Evolutionary conservation across 2,888 invertebrate genomes (phyloP), one percentile per base, ranked within the genome.

Genomic region (Heteromyza rotundicornis): DNA sequence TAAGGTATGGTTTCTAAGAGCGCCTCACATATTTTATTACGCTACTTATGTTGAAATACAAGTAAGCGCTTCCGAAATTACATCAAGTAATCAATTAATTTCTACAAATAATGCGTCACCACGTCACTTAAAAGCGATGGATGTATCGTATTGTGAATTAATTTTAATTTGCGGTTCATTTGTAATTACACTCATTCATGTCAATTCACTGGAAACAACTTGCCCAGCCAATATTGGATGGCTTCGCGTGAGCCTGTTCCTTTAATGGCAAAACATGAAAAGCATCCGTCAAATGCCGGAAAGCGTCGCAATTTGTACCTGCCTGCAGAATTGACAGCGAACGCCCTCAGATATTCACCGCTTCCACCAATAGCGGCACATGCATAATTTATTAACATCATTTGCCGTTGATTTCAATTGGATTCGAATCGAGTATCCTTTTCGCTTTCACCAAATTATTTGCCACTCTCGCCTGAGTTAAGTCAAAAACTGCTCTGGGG

Each of bases 341-440:
- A 40, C n/a, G 12, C 40, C 40, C 40, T n/a, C n/a, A n/a, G n/a
- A 40, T 40, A n/a, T 2, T n/a, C 40, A n/a, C 40, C 40, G 12
- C 14, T 40, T 8, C 10, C 40, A 47, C 47, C 47, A 17, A 47
- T 19, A 19, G 14, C 47, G 19, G 47, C 47, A 19, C 47, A 47
- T 74, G 65, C 76, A 74, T 74, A 76, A 77, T 76, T 68, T 65
- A 74, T 64, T 53, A 62, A 74, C 69, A 65, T 64, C 62, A 59
- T 59, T 57, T 59, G 66, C 63, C 63, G 70, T 67, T 75, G 74
- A 76, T 70, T 74, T 66, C 70, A 65, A 76, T 76, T 74, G 75
- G 63, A 66, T 63, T 54, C 64, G 75, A 73, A 61, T 66, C n/a
- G 52, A 64, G 69, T 70, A 65, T 64, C 24, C 12, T 71, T 74